A percentile compares a stretch with the other conserved stretches of the same genome.
These are phyloP conservation scores for Mirza zaza DNA, from an alignment of 2,113 vertebrate genomes.

Conservation along the genomic window DNA sequence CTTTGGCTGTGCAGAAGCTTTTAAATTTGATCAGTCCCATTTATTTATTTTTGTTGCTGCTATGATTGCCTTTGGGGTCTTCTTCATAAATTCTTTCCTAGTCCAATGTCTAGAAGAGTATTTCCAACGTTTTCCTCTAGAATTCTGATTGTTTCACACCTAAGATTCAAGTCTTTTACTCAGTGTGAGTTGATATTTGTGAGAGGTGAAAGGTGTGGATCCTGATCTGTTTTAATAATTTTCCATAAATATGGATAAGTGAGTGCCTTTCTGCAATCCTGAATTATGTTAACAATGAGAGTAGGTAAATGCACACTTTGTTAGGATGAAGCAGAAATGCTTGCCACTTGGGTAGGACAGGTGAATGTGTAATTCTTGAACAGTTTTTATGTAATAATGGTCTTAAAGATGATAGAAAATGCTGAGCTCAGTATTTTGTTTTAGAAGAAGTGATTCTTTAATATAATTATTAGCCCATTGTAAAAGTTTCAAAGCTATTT, in stretches of 20 bases:
- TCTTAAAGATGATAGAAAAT: not conserved
- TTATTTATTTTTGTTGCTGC: too few relatives aligned
- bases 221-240: constrained; percentile 42
- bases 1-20: too few relatives aligned
- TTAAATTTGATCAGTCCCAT: too few relatives aligned
- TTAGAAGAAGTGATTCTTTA: not conserved
- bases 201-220: too few relatives aligned
- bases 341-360: not conserved
- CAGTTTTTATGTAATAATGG: not conserved
- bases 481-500: not conserved
- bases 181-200: too few relatives aligned
- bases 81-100: too few relatives aligned
- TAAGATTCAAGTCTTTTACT: too few relatives aligned
- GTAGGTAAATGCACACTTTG: not conserved
- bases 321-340: not conserved
- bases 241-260: constrained; percentile 73
- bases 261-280: constrained; percentile 55
- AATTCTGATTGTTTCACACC: too few relatives aligned
- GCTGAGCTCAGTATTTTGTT: not conserved
- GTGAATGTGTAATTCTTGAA: constrained; percentile 6
- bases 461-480: not conserved
- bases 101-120: too few relatives aligned
- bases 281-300: constrained; percentile 60
- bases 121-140: too few relatives aligned
- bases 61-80: too few relatives aligned